phyloP scores from a whole-genome alignment of 2,888 invertebrate genomes.

The Orthosia gothica region DNA sequence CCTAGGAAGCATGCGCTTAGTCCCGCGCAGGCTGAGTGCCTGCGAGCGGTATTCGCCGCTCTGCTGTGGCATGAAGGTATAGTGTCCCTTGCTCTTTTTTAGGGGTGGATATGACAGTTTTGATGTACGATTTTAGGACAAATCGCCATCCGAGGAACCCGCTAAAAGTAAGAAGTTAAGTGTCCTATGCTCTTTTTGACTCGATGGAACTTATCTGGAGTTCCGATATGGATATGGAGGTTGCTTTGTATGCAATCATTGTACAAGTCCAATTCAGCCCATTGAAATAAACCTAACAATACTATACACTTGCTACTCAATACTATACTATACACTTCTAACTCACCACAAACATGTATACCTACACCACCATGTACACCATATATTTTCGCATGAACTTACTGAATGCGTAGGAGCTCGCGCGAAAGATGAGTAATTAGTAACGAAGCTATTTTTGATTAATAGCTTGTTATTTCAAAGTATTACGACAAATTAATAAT shows the following conservation, averaged over 20 bases:
- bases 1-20: slow-evolving; percentile 96
- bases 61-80: slow-evolving; percentile 98
- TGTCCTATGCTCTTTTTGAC: too few relatives aligned
- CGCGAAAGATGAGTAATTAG: slow-evolving; percentile 22
- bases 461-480: slow-evolving; percentile 12
- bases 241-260: too few relatives aligned
- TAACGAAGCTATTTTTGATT: slow-evolving; percentile 1
- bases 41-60: slow-evolving; percentile 98
- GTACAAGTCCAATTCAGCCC: too few relatives aligned
- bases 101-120: not conserved
- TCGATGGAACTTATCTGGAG: too few relatives aligned
- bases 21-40: slow-evolving; percentile 97
- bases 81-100: not conserved
- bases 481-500: slow-evolving; percentile 3
- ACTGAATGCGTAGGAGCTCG: slow-evolving; percentile 24
- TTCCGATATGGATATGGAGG: too few relatives aligned
- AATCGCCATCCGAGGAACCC: too few relatives aligned
- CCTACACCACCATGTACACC: too few relatives aligned
- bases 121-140: not conserved
- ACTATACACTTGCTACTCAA: too few relatives aligned
- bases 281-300: too few relatives aligned
- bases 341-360: not conserved
- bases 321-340: not conserved
- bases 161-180: too few relatives aligned
- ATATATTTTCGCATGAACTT: not conserved